Evolutionary conservation across 2,797 vertebrate genomes (phyloP).

Genomic region (Poeciliopsis turneri): DNA sequence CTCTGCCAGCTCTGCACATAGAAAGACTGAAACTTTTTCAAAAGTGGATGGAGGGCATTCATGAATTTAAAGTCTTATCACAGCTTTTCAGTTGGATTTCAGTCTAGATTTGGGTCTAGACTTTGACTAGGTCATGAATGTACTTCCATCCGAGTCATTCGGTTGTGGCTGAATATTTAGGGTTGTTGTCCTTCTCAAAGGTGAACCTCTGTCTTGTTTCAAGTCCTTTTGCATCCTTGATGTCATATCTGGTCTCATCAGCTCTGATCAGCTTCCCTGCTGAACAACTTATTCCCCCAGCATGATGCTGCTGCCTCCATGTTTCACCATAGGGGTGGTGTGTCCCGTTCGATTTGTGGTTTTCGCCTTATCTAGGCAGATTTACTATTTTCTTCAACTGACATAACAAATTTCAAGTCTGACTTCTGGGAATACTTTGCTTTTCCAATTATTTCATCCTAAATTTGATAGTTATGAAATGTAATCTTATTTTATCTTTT

Average conservation of each 20-base stretch:
- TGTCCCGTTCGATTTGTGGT: neutral
- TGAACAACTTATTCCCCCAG: neutral
- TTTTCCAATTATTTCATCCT: neutral
- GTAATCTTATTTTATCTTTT: constrained; percentile 12
- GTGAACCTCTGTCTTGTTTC: neutral
- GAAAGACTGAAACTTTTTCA: neutral
- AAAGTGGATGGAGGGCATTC: neutral
- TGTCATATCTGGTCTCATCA: neutral
- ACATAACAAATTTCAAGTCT: neutral
- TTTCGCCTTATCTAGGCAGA: neutral
- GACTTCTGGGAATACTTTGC: neutral
- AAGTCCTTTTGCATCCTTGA: neutral
- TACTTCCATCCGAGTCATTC: neutral
- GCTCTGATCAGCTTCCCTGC: neutral
- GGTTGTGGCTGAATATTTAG: neutral
- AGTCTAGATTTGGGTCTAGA: neutral
- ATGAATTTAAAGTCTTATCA: neutral
- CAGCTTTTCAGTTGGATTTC: neutral
- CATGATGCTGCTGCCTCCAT: neutral
- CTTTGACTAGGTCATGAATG: neutral
- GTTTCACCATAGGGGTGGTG: neutral
- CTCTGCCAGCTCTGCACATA: neutral
- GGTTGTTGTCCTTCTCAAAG: neutral
- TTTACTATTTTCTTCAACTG: neutral
- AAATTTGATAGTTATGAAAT: neutral